Evolutionary conservation across 2,888 invertebrate genomes (phyloP), one percentile per base, ranked within the genome.

Genomic region (Platerodrilus igneus): DNA sequence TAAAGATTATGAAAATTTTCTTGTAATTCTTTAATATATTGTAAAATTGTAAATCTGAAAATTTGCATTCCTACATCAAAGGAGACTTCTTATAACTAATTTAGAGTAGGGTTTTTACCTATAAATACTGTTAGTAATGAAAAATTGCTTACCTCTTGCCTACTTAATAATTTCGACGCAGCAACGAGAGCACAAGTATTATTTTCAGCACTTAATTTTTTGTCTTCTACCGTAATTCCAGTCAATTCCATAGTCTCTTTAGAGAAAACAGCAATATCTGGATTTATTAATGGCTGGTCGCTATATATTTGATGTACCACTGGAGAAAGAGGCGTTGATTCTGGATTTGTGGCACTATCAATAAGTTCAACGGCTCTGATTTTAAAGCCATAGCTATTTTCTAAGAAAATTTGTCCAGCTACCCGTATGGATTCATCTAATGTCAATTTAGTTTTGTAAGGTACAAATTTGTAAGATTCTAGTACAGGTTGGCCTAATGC

Each of bases 401-500:
- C 91, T 0, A 85, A 60, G 0, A 81, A 75, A 0, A 87, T 59
- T 62, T 90, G 90, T 4, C 85, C 69, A 56, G 78, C 71, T 1
- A 75, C 66, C 14, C 83, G 70, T 0, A 80, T 65, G 0, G 79
- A 72, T 33, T 59, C 37, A 4, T 52, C 41, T 1, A 57, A 9
- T 5, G 49, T 22, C 5, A 65, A 37, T n/a, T 38, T 19, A 1
- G 51, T 41, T 20, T 52, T 45, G 63, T 85, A 79, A 0, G 88
- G 77, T 5, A 87, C 60, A 58, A 90, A 90, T 42, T 73, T 70
- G 59, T 83, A 83, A 60, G 78, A 78, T 63, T 91, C 90, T 13
- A 90, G 65, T 0, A 86, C 79, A 2, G 90, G 88, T n/a, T 80
- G 72, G 7, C 81, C 80, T 15, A 83, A 76, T 10, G 79, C 78